Conservation (phyloP, 2,113 vertebrate genomes). For the Myotis brandtii region DNA sequence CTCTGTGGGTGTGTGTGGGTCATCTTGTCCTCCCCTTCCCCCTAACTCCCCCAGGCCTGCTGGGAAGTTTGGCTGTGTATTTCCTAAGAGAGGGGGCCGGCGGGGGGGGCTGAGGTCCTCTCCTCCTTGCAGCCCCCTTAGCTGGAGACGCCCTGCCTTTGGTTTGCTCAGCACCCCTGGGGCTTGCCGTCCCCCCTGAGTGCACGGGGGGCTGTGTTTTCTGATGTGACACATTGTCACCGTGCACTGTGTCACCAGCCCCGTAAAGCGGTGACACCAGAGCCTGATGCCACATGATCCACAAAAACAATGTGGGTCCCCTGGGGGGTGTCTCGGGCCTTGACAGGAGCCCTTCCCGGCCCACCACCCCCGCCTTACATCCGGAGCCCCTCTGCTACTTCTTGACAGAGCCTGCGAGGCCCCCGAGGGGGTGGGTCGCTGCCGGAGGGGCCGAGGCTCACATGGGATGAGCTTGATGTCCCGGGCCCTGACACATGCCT, state of each 20-base stretch:
- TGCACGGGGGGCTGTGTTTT: conserved; percentile 22
- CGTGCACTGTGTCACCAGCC: conserved; percentile 79
- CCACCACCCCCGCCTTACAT: neutral
- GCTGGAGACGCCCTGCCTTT: conserved; percentile 61
- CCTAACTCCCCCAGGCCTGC: neutral
- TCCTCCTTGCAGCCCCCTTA: neutral
- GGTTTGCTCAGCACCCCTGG: conserved; percentile 73
- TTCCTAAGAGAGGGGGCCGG: neutral
- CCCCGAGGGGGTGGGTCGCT: neutral
- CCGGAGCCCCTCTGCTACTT: neutral
- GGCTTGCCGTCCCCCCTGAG: conserved; percentile 75
- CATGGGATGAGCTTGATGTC: conserved; percentile 72
- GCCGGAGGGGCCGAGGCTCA: neutral
- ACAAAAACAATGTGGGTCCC: conserved; percentile 62
- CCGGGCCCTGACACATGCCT: conserved; percentile 79
- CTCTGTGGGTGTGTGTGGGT: neutral
- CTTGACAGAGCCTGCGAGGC: conserved; percentile 38
- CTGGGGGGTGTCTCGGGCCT: neutral
- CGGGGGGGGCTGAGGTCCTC: neutral
- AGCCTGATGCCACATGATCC: conserved; percentile 76
- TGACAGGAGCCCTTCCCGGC: conserved; percentile 60
- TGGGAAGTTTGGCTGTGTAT: fast-evolving
- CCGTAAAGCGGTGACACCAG: conserved; percentile 66
- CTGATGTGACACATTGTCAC: conserved; percentile 84
- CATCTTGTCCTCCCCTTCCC: fast-evolving